Base-by-base conservation (phyloP, 2,888 invertebrate genomes). In the Blastobasis lacticolella region DNA sequence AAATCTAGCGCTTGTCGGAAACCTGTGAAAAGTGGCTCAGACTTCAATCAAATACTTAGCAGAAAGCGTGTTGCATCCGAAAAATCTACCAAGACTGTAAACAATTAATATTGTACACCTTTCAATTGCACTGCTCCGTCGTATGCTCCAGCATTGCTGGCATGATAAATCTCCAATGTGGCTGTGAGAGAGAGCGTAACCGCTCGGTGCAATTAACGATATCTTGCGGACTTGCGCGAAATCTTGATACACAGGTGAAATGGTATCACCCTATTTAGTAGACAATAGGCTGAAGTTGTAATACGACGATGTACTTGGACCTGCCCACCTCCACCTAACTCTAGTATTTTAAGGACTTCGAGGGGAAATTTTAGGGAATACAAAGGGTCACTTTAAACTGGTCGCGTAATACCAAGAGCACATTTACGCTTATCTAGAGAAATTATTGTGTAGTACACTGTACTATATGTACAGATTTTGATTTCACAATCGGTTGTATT, bases 201-300 rank as follows among this genome's bases (percentile, higher is more conserved):
- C 49, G 50, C 53, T 42, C 38, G 41, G 44, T 37, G 55, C 55
- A 55, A 55, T 59, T 57, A 54, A 45, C 48, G 43, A 45, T 53
- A 44, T 49, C 43, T 51, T 45, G 62, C 54, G 54, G 52, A 44
- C 46, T 45, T 53, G 48, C 51, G 50, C 49, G 51, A 51, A 49
- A 74, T 76, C 75, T 68, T 67, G 77, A 78, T 78, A 72, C 47
- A 49, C 66, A 61, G 69, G 71, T 72, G 75, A 73, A 75, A 73
- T 75, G 71, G 64, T 75, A 76, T 75, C 71, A 67, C 67, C 59
- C 42, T 49, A 43, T 45, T 46, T 38, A 8, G 49, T 50, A 51
- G 44, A 51, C 51, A 51, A 51, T 51, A 44, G 51, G 7, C 43
- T 38, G 37, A 42, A 49, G 41, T 48, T 23, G 23, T 23, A 23